Evolutionary conservation across 2,797 vertebrate species (phyloP).

Genomic region (Acanthornis magna): DNA sequence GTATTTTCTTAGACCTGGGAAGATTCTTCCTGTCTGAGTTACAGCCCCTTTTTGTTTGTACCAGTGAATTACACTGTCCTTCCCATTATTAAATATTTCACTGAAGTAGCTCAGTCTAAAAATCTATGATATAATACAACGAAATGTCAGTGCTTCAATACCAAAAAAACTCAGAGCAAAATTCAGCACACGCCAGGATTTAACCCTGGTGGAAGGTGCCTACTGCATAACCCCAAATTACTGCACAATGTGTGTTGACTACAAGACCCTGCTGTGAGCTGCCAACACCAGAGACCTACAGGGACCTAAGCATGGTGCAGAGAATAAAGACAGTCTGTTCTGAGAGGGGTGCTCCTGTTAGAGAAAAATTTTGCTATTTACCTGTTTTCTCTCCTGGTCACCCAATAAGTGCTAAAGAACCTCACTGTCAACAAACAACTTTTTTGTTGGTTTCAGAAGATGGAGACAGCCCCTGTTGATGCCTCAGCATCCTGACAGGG

Average conservation of each 20-base stretch:
- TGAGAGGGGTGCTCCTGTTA: not conserved
- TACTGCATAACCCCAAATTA: not conserved
- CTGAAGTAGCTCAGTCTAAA: not conserved
- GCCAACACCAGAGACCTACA: not conserved
- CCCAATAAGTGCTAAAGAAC: not conserved
- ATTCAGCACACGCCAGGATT: not conserved
- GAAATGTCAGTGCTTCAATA: not conserved
- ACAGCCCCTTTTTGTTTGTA: not conserved
- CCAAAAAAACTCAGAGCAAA: not conserved
- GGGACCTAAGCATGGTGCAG: fast-evolving
- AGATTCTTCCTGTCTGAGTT: not conserved
- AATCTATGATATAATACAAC: not conserved
- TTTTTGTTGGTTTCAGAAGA: not conserved
- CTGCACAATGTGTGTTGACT: not conserved
- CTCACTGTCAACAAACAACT: not conserved
- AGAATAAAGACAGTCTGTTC: not conserved
- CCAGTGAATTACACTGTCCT: not conserved
- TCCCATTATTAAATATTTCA: not conserved
- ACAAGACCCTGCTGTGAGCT: not conserved
- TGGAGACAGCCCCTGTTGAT: not conserved
- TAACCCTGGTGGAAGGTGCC: not conserved
- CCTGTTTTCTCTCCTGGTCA: not conserved
- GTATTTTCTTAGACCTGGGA: not conserved
- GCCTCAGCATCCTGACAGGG: not conserved
- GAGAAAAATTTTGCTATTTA: not conserved